Conservation (phyloP, 2,888 invertebrate genomes). For the Trypoxylon attenuatum region DNA sequence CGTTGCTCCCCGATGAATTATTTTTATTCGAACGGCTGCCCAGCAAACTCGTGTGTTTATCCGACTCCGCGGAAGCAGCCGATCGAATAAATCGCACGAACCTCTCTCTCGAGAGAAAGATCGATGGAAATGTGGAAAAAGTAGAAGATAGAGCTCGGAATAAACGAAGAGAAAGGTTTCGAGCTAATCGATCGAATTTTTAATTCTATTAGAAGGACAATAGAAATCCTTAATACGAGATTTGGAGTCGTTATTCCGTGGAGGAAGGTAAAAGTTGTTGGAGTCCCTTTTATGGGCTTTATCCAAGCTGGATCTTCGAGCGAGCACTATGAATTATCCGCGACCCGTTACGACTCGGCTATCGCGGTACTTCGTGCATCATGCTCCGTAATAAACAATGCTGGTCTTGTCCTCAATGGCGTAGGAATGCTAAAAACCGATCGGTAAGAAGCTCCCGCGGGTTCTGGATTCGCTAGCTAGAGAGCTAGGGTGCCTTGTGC, state of each 20-base stretch:
- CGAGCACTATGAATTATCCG: conserved; percentile 25
- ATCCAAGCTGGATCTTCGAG: conserved; percentile 16
- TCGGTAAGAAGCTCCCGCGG: conserved; percentile 30
- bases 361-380: conserved; percentile 30
- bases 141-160: too few species aligned
- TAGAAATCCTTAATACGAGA: too few species aligned
- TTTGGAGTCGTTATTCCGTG: too few species aligned
- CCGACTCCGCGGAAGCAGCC: conserved; percentile 10
- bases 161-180: too few species aligned
- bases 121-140: not conserved
- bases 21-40: conserved; percentile 3
- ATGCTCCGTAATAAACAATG: conserved; percentile 46
- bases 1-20: conserved; percentile 28
- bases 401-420: conserved; percentile 50
- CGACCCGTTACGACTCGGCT: conserved; percentile 36
- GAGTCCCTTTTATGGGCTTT: too few species aligned
- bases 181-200: too few species aligned
- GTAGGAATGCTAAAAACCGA: conserved; percentile 45
- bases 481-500: conserved; percentile 14
- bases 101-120: not conserved
- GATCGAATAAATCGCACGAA: not conserved
- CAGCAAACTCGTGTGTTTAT: not conserved
- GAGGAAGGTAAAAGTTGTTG: not conserved
- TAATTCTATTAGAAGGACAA: too few species aligned
- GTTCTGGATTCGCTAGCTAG: conserved; percentile 5